These are phyloP conservation scores for Cavia porcellus DNA, from an alignment of 2,113 vertebrate species.

Conservation along the genomic window DNA sequence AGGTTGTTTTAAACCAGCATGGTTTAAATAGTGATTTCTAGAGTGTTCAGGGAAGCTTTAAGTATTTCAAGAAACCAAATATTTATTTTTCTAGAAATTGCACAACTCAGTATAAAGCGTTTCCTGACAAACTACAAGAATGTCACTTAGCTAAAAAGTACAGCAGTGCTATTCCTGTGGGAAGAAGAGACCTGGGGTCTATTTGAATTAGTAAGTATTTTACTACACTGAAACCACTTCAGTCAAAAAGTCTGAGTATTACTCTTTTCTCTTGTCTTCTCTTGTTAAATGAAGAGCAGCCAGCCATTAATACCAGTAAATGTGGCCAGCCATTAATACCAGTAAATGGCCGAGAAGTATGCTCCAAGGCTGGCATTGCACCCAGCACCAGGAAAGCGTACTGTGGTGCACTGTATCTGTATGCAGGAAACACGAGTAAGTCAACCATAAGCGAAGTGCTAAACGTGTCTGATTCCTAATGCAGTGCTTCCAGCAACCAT, in stretches of 20 bases:
- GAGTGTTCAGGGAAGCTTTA: not conserved
- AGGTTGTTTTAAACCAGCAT: not conserved
- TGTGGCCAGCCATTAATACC: slow-evolving; percentile 71
- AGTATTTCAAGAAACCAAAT: not conserved
- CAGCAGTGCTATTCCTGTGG: not conserved
- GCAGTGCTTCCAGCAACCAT: slow-evolving; percentile 85
- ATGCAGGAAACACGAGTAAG: slow-evolving; percentile 83
- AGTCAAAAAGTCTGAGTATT: slow-evolving; percentile 48
- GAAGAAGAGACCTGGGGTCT: slow-evolving; percentile 6
- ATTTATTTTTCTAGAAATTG: slow-evolving; percentile 17
- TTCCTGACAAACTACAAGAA: not conserved
- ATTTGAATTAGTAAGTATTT: slow-evolving; percentile 53
- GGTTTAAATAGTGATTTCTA: not conserved
- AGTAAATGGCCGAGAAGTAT: slow-evolving; percentile 76
- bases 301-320: slow-evolving; percentile 66
- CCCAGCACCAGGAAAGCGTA: slow-evolving; percentile 80
- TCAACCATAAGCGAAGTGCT: slow-evolving; percentile 87
- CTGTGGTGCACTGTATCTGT: slow-evolving; percentile 80
- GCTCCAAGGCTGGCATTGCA: slow-evolving; percentile 73
- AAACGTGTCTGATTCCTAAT: slow-evolving; percentile 86
- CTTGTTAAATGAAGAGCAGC: slow-evolving; percentile 79
- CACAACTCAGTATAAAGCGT: not conserved
- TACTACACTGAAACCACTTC: slow-evolving; percentile 46
- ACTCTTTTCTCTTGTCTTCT: slow-evolving; percentile 51
- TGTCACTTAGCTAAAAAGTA: slow-evolving; percentile 36